Evolutionary conservation across 2,113 vertebrate species (phyloP).

Genomic region (Lonchura striata): DNA sequence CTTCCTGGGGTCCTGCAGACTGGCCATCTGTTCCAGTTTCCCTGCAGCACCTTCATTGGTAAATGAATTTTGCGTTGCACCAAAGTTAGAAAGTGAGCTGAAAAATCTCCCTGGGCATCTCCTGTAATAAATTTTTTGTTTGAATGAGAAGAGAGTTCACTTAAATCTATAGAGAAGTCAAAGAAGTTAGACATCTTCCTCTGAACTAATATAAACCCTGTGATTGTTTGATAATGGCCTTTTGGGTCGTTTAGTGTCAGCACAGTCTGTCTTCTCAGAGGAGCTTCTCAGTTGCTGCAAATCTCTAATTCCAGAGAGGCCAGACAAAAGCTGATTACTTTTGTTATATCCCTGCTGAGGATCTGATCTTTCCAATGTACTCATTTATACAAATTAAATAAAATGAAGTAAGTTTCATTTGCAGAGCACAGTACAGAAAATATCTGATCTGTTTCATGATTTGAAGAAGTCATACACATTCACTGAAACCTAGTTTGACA

Average conservation of each 20-base stretch:
- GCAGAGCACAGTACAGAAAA: not conserved
- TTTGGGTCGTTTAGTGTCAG: not conserved
- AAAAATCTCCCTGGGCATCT: not conserved
- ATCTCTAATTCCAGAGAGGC: not conserved
- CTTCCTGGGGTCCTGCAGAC: not conserved
- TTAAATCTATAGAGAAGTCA: not conserved
- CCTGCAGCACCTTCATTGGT: not conserved
- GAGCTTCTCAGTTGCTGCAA: not conserved
- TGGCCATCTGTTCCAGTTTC: slow-evolving; percentile 5
- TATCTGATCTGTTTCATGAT: not conserved
- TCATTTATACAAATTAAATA: not conserved
- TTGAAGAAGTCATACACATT: not conserved
- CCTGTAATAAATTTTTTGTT: not conserved
- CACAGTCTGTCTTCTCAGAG: not conserved
- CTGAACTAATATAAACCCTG: not conserved
- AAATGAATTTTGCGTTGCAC: not conserved
- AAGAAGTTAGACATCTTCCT: not conserved
- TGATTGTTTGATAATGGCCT: not conserved
- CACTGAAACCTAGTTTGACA: not conserved
- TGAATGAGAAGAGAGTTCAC: not conserved
- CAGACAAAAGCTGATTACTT: slow-evolving; percentile 3
- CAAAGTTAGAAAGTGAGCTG: not conserved
- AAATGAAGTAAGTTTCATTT: not conserved
- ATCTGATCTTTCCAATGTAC: not conserved
- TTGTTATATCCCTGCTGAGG: not conserved